Evolutionary conservation across 2,113 vertebrate genomes (phyloP).

Genomic region (Melozone crissalis): DNA sequence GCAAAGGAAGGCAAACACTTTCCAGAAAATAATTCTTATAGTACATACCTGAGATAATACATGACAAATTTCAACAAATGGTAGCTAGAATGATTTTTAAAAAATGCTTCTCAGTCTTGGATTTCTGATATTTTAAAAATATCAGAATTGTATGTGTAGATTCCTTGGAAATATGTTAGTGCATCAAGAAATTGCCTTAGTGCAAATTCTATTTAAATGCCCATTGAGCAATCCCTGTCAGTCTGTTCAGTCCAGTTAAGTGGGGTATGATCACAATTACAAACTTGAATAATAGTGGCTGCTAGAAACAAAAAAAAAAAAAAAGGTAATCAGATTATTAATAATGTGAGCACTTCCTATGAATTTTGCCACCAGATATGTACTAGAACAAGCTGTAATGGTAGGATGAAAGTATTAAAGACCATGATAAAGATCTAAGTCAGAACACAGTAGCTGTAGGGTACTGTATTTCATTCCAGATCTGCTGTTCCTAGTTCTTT

Average conservation of each 20-base stretch:
- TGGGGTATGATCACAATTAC: not conserved
- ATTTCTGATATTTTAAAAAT: not conserved
- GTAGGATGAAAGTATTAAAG: not conserved
- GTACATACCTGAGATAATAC: not conserved
- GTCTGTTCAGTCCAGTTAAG: not conserved
- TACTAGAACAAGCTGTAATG: not conserved
- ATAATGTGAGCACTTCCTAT: not conserved
- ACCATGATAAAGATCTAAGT: not conserved
- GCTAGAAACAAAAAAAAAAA: not conserved
- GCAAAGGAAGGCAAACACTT: not conserved
- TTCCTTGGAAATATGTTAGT: not conserved
- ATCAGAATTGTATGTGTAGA: not conserved
- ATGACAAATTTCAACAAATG: not conserved
- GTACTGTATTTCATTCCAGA: conserved; percentile 2
- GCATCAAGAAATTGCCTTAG: not conserved
- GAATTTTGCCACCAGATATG: not conserved
- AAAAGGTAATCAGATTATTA: not conserved
- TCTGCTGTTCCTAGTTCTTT: not conserved
- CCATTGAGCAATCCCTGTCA: not conserved
- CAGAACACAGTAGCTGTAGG: not conserved
- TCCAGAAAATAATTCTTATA: not conserved
- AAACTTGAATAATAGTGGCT: not conserved
- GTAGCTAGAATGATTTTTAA: not conserved
- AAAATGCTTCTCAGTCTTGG: not conserved
- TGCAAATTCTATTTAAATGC: not conserved